Conservation (phyloP, 2,113 vertebrate genomes). For the Mustela lutreola region DNA sequence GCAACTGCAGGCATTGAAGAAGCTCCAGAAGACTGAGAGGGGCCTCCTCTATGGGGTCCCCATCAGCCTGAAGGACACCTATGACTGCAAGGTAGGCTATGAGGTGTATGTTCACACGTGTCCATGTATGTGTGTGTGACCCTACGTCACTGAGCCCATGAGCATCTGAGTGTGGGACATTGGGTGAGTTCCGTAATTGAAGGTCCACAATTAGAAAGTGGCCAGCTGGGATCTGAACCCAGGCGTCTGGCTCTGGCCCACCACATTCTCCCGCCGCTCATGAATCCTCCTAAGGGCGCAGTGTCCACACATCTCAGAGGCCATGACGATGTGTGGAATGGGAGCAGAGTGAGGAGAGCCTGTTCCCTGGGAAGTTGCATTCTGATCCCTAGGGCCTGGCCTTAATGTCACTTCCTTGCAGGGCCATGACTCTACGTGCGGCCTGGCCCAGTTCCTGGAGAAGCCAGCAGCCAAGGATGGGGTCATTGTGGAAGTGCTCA, state of each 20-base stretch:
- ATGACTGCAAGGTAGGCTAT: conserved; percentile 87
- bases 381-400: not conserved
- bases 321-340: not conserved
- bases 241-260: not conserved
- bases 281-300: not conserved
- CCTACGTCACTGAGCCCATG: not conserved
- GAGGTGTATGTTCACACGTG: not conserved
- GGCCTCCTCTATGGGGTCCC: conserved; percentile 92
- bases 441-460: conserved; percentile 86
- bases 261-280: not conserved
- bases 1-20: conserved; percentile 85
- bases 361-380: not conserved
- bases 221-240: not conserved
- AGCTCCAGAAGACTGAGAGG: conserved; percentile 71
- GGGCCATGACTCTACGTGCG: conserved; percentile 90
- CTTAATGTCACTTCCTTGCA: conserved; percentile 73
- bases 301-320: not conserved
- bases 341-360: not conserved
- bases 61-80: conserved; percentile 92
- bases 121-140: not conserved
- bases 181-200: not conserved
- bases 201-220: not conserved
- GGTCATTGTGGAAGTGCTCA: conserved; percentile 91
- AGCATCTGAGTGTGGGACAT: not conserved
- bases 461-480: conserved; percentile 84